Evolutionary conservation across 2,888 invertebrate genomes (phyloP).

Genomic region (Mythimna ferrago): DNA sequence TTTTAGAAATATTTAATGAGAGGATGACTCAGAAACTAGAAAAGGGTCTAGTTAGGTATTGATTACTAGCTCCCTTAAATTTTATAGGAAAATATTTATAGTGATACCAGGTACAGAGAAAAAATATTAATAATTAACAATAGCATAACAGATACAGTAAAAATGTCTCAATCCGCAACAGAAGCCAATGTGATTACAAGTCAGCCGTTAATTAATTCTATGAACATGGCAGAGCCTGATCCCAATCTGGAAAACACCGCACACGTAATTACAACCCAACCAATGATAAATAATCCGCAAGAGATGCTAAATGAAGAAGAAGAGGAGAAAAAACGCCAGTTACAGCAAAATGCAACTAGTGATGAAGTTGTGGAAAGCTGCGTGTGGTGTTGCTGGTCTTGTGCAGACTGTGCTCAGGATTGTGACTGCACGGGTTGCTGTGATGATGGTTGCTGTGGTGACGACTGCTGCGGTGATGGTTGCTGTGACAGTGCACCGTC

Average conservation of each 20-base stretch:
- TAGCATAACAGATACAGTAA: not conserved
- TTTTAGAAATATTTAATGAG: not conserved
- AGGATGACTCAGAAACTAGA: not conserved
- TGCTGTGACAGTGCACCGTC: conserved; percentile 15
- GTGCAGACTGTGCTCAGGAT: not conserved
- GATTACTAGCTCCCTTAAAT: not conserved
- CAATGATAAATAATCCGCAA: not conserved
- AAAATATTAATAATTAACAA: not conserved
- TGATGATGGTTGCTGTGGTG: not conserved
- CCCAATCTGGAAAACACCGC: not conserved
- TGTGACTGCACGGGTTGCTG: not conserved
- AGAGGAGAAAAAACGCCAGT: conserved; percentile 3
- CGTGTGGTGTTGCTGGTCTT: not conserved
- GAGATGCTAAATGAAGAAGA: not conserved
- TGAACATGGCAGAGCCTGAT: not conserved
- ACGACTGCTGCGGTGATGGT: not conserved
- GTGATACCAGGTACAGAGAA: not conserved
- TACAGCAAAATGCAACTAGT: not conserved
- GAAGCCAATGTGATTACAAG: conserved; percentile 23
- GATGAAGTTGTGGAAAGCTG: not conserved
- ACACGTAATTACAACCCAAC: conserved; percentile 41
- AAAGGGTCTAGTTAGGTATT: too few relatives aligned
- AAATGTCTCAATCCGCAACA: conserved; percentile 6
- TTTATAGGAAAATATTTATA: not conserved
- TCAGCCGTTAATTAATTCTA: conserved; percentile 24